Base-by-base conservation (phyloP, 1,140 invertebrate genomes). In the Chelonus insularis region DNA sequence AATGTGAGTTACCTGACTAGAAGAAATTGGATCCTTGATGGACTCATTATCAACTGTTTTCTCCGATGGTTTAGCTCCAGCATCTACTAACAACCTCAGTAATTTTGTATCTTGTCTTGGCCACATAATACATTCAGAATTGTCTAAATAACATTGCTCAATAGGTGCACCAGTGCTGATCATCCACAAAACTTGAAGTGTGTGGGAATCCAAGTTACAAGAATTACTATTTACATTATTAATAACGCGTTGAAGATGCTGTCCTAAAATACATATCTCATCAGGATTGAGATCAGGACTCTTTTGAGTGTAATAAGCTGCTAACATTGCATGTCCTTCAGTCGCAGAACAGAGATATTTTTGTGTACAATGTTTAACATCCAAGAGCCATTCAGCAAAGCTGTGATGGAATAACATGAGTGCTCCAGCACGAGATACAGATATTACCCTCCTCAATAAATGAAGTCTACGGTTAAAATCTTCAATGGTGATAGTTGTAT, bases 351-450 rank as follows among this genome's bases (percentile, higher is more conserved):
- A 97, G 39, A 97, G 82, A 77, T 95, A 98, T 69, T 95, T 94
- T 66, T 94, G 91, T 8, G 95, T 97, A 74, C 95, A 97, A 71
- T 97, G 95, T 79, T 98, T 98, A 0, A 97, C 95, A 79, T 98
- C 95, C 18, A 94, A 79, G 39, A 98, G 77, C 95, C 95, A 98
- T 71, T 95, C 92, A 6, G 94, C 90, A 77, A 97, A 97, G 60
- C 93, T 96, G 72, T 92, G 91, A 77, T 96, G 94, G 76, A 95
- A 94, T 2, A 94, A 82, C 65, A 90, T 87, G 56, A 94, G 81
- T 20, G 86, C 87, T 1, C 88, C 88, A 5, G 85, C 82, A 78
- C 81, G 87, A 58, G 86, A 81, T 2, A 86, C 83, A 1, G 85
- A 83, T 16, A 88, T 81, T n/a, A 89, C 88, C 73, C 92, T 87